Percentiles rank a stretch among this genome's conserved stretches.
Evolutionary conservation across 2,113 vertebrate species (phyloP).

Genomic region (Etheostoma cragini): DNA sequence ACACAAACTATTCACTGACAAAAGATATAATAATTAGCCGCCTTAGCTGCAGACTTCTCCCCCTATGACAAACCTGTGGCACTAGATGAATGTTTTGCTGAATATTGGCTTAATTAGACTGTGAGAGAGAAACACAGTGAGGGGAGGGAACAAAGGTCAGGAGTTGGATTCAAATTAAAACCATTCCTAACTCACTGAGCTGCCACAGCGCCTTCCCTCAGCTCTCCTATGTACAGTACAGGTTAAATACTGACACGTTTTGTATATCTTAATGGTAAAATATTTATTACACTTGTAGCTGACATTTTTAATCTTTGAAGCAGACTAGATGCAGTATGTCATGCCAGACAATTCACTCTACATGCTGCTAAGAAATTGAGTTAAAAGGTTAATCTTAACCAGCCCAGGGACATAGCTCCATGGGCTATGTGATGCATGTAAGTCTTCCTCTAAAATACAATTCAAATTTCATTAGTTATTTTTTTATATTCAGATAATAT

Average conservation of each 20-base stretch:
- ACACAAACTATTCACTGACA: constrained; percentile 36
- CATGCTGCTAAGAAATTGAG: neutral
- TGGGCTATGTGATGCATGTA: too few relatives aligned
- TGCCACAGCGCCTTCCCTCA: neutral
- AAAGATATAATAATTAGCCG: constrained; percentile 40
- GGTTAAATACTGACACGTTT: neutral
- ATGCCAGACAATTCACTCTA: neutral
- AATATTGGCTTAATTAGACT: constrained; percentile 9
- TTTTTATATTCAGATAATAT: too few relatives aligned
- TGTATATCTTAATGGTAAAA: neutral
- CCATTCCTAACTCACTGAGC: neutral
- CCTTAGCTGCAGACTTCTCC: constrained; percentile 18
- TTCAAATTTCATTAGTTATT: too few relatives aligned
- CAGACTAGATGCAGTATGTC: neutral
- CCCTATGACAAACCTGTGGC: neutral
- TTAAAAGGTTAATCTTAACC: neutral
- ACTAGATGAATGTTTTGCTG: neutral
- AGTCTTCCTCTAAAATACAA: too few relatives aligned
- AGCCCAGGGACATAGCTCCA: neutral
- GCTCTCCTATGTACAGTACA: constrained; percentile 18
- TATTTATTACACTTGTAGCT: constrained; percentile 20
- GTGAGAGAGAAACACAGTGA: neutral
- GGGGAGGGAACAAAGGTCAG: constrained; percentile 16
- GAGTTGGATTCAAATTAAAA: neutral
- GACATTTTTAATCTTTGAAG: constrained; percentile 7